Base-by-base conservation (phyloP, 2,888 invertebrate species). In the Labia minor region DNA sequence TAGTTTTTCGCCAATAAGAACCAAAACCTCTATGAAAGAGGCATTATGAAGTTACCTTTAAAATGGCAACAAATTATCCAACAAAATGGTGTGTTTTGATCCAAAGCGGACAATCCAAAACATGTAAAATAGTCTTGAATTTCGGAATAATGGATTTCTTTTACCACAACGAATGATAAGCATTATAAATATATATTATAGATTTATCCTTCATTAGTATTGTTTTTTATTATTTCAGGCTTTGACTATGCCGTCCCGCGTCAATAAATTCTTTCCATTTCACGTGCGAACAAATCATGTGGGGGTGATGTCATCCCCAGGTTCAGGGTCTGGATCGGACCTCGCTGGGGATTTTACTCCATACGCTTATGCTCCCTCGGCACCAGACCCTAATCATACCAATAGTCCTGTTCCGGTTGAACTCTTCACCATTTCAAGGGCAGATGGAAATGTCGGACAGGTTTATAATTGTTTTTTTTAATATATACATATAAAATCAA, bases 221-320 rank as follows among this genome's bases (percentile, higher is more conserved):
- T 19, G 63, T 67, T 68, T 68, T 70, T 81, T 81, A 8, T 26
- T 6, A 3, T 26, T 6, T 2, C 78, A 91, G 90, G 77, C 89
- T 68, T 75, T 94, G 67, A 93, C 93, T 0, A 79, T 92, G 74
- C 95, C 95, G 1, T 87, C 89, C 1, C 86, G 89, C 68, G 90
- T 91, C 0, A 94, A 94, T 75, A 88, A 87, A 74, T 92, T 92
- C 75, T 94, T 95, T 73, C 95, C 95, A 0, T 95, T 90, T 76
- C 94, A 95, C 75, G 92, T 94, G 21, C 80, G 92, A 66, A 93
- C 93, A 0, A 88, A 89, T 0, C 92, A 93, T 78, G 86, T 88
- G 21, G 87, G 86, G 1, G 81, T 86, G 0, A 86, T 87, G 85
- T 49, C 49, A 10, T 16, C 49, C 8, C 49, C 49, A 49, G n/a